These are phyloP conservation scores for Phoenoteleia sp. DNA, from an alignment of 2,888 invertebrate genomes.

Conservation along the genomic window DNA sequence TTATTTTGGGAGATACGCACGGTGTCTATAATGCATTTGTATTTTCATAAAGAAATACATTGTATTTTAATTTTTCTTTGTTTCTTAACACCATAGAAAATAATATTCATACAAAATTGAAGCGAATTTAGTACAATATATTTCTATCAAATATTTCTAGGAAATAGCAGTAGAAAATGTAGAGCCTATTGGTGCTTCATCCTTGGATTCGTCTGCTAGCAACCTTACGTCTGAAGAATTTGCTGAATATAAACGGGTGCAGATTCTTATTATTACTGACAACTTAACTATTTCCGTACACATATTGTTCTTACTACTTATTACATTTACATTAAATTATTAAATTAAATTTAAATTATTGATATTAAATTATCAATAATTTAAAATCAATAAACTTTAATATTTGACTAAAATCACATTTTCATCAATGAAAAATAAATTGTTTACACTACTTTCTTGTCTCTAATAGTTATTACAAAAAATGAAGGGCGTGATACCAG, in stretches of 20 bases:
- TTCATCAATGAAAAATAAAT: neutral
- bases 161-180: neutral
- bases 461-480: neutral
- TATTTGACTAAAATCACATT: neutral
- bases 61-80: neutral
- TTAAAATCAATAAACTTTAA: neutral
- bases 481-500: neutral
- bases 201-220: neutral
- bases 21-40: neutral
- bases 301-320: neutral
- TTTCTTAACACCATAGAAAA: neutral
- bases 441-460: neutral
- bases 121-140: neutral
- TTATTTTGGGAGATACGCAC: no score
- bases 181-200: neutral
- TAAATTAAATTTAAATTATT: no score
- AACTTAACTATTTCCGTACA: neutral
- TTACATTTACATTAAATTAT: no score
- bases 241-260: neutral
- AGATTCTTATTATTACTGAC: neutral
- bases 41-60: neutral
- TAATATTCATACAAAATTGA: neutral
- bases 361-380: no score
- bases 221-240: neutral
- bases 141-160: neutral